phyloP scores from a whole-genome alignment of 1,140 invertebrate species.

The Sesamia nonagrioides region DNA sequence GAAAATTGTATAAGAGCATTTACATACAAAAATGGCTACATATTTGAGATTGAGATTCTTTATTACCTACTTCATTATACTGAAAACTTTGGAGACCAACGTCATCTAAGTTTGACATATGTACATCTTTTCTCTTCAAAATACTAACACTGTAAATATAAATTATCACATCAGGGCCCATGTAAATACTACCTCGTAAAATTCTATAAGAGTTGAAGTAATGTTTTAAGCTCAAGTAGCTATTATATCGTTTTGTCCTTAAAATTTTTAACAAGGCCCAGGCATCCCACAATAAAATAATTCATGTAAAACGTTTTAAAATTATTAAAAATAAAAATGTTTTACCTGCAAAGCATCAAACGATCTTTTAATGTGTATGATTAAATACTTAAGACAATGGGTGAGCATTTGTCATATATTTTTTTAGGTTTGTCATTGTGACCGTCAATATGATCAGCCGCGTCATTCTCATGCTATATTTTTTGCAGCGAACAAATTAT shows the following conservation, averaged over 20 bases:
- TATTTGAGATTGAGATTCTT: no score
- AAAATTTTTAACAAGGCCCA: not conserved
- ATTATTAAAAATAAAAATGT: not conserved
- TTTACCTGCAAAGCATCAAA: not conserved
- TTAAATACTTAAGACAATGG: not conserved
- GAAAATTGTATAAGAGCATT: not conserved
- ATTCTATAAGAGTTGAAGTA: no score
- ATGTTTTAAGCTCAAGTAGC: not conserved
- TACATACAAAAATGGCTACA: not conserved
- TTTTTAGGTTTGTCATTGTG: slow-evolving; percentile 3
- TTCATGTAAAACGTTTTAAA: not conserved
- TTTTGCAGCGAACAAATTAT: slow-evolving; percentile 3
- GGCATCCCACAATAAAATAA: not conserved
- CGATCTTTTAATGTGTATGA: not conserved
- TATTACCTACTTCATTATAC: no score
- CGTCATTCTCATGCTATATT: not conserved
- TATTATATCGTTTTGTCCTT: not conserved
- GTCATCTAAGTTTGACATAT: no score
- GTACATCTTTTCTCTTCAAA: no score
- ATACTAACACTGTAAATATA: no score
- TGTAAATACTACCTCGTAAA: no score
- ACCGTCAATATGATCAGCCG: not conserved
- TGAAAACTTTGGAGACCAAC: no score
- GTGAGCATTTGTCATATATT: not conserved
- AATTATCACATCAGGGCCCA: no score